Percentiles rank a stretch among this genome's conserved stretches.
Evolutionary conservation across 2,888 invertebrate genomes (phyloP).

Genomic region (Coecobrya sp.): DNA sequence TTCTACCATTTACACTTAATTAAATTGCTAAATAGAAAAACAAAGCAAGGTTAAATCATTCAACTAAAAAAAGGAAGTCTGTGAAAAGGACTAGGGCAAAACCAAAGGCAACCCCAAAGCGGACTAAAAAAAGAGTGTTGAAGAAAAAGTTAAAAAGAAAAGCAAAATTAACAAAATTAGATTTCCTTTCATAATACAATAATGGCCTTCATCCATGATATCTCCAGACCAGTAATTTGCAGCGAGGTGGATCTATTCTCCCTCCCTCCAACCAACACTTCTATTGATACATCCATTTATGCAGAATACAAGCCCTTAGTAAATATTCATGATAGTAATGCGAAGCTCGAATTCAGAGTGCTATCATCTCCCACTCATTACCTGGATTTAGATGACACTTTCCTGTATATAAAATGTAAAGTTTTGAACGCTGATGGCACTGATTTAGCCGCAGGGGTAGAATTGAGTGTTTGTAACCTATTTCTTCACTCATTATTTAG

Average conservation of each 20-base stretch:
- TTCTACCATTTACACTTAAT: too few relatives aligned
- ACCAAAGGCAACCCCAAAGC: too few relatives aligned
- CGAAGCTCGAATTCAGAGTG: slow-evolving; percentile 82
- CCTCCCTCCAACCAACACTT: slow-evolving; percentile 79
- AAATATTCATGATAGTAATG: slow-evolving; percentile 72
- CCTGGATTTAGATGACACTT: slow-evolving; percentile 75
- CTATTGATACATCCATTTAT: slow-evolving; percentile 77
- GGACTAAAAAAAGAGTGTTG: too few relatives aligned
- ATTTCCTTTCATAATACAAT: slow-evolving; percentile 70
- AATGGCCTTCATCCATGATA: slow-evolving; percentile 77
- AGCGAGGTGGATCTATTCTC: slow-evolving; percentile 77
- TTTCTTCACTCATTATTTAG: slow-evolving; percentile 76
- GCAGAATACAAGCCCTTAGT: slow-evolving; percentile 82
- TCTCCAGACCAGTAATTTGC: slow-evolving; percentile 63
- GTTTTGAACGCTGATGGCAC: slow-evolving; percentile 55
- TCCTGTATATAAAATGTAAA: slow-evolving; percentile 65
- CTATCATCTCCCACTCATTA: slow-evolving; percentile 71
- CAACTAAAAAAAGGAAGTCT: too few relatives aligned
- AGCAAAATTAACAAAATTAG: slow-evolving; percentile 47
- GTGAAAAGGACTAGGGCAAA: neutral
- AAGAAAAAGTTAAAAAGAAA: neutral
- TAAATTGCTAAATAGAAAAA: too few relatives aligned
- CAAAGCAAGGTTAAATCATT: too few relatives aligned
- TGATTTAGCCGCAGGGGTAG: neutral
- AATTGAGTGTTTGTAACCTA: slow-evolving; percentile 64